Evolutionary conservation across 2,113 vertebrate genomes (phyloP).

Genomic region (Paradoxurus hermaphroditus): DNA sequence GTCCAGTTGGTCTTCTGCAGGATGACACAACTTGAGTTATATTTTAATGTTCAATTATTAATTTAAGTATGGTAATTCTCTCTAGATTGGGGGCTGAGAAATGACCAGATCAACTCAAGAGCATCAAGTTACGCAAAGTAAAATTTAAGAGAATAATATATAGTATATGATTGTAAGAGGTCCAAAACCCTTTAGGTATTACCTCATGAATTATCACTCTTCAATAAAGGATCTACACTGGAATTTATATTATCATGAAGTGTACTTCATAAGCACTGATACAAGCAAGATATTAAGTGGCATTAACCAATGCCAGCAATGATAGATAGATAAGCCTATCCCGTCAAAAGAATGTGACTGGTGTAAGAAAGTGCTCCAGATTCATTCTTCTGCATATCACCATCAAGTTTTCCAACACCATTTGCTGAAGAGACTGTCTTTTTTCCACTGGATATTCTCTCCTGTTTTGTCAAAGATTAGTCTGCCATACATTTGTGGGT

Average conservation of each 20-base stretch:
- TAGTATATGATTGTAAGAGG: neutral
- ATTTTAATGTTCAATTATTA: neutral
- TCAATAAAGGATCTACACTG: neutral
- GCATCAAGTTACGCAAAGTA: neutral
- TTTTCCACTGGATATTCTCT: too few species aligned
- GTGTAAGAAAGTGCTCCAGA: too few species aligned
- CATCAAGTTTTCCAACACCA: too few species aligned
- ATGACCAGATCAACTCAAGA: neutral
- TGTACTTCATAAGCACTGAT: neutral
- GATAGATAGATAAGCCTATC: neutral
- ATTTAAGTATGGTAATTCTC: neutral
- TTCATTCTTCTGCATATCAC: too few species aligned
- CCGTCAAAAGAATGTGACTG: neutral
- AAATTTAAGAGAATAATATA: neutral
- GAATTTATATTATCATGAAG: neutral
- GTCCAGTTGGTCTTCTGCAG: neutral
- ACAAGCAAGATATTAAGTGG: neutral
- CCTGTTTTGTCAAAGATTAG: too few species aligned
- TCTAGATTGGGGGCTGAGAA: neutral
- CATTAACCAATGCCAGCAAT: neutral
- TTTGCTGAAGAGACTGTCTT: too few species aligned
- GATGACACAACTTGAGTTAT: neutral
- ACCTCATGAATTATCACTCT: neutral
- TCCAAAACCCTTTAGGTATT: neutral
- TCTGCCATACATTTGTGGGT: too few species aligned